Evolutionary conservation across 2,113 vertebrate species (phyloP), one percentile per base, ranked within the genome.

Genomic region (Brevimyrus niger): DNA sequence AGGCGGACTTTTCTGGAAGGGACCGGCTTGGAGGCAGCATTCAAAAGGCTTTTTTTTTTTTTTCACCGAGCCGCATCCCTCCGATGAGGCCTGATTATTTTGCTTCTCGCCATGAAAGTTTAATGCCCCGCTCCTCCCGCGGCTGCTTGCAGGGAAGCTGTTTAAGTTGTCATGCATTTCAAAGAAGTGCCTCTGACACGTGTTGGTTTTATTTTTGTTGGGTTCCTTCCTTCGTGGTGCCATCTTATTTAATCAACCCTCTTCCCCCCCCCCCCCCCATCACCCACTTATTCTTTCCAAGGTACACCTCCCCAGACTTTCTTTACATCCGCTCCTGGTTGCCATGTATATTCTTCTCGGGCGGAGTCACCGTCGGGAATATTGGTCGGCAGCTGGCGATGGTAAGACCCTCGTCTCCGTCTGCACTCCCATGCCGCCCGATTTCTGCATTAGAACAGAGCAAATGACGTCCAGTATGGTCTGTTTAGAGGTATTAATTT

Each of bases 271-370:
- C 47, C 48, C 47, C 27, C 27, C 27, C 47, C 47, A n/a, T n/a
- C 50, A 2, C 86, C 27, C 86, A 0, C 46, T 35, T 55, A 3
- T 93, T 61, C 89, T 0, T 86, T 89, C 58, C 92, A 31, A 99
- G 98, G 96, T 99, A 99, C 90, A 99, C 98, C 0, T 99, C 98
- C 89, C 98, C 98, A 82, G 98, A 99, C 88, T 98, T 99, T 89
- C 95, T 99, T 89, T 99, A 99, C 87, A 98, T 99, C 10, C 97
- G 98, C 88, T 99, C 98, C 65, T 99, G 98, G 98, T 97, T 99
- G 73, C 98, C 98, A 0, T 99, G 98, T 91, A 99, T 99, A 92
- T 99, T 99, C 93, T 99, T 99, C 96, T 99, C 98, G 0, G 98
- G 98, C 58, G 98, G 98, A 0, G 98, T 99, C 44, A 99, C 98